Percentiles rank a stretch among this genome's conserved stretches.
phyloP scores from a whole-genome alignment of 1,140 invertebrate species.

The Paramacrobiotus metropolitanus region DNA sequence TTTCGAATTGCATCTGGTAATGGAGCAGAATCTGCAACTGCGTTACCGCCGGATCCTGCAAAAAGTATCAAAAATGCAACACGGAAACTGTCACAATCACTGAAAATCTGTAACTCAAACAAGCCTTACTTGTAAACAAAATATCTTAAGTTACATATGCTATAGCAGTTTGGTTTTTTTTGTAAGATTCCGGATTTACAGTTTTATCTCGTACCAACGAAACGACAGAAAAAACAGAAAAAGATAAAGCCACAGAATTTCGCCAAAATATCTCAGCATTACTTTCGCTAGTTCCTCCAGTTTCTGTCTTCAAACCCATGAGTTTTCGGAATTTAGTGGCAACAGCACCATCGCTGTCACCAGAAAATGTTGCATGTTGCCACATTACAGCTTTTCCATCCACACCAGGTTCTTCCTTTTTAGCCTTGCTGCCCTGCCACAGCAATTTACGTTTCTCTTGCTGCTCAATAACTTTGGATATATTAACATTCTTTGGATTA shows the following conservation, averaged over 20 bases:
- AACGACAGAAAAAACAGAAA: too few relatives aligned
- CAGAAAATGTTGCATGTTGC: slow-evolving; percentile 38
- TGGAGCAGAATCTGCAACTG: slow-evolving; percentile 9
- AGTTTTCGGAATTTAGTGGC: slow-evolving; percentile 80
- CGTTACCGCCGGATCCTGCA: too few relatives aligned
- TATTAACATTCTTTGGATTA: slow-evolving; percentile 49
- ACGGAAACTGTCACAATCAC: too few relatives aligned
- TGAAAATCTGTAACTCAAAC: too few relatives aligned
- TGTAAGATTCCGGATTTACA: too few relatives aligned
- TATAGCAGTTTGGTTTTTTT: too few relatives aligned
- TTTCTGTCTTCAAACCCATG: slow-evolving; percentile 65
- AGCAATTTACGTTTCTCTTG: slow-evolving; percentile 67
- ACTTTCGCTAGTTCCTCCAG: slow-evolving; percentile 23
- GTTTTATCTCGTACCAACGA: too few relatives aligned
- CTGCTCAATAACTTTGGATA: slow-evolving; percentile 59
- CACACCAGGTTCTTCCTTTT: slow-evolving; percentile 18
- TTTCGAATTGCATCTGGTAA: slow-evolving; percentile 27
- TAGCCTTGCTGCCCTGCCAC: slow-evolving; percentile 39
- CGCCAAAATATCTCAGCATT: not conserved
- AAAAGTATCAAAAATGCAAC: too few relatives aligned
- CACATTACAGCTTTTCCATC: slow-evolving; percentile 9
- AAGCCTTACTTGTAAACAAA: too few relatives aligned
- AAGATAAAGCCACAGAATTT: too few relatives aligned
- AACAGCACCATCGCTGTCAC: slow-evolving; percentile 67
- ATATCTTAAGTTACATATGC: too few relatives aligned